A percentile compares a stretch with the other conserved stretches of the same genome.
phyloP scores from a whole-genome alignment of 2,797 vertebrate genomes.

The Chaunax sp. region DNA sequence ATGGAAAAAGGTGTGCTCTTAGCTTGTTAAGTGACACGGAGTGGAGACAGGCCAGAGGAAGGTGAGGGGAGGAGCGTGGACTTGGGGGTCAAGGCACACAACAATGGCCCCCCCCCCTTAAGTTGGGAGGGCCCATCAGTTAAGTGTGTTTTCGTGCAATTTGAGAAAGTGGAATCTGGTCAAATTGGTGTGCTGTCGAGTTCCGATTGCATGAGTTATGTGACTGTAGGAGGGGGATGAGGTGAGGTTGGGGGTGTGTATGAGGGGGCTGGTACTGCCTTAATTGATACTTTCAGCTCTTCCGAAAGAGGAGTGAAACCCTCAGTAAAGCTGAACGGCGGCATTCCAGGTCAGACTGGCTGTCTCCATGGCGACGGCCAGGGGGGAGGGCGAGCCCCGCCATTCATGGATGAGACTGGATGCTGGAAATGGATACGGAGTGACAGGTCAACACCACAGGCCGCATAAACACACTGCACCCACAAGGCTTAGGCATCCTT shows the following conservation, averaged over 20 bases:
- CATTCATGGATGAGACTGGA: constrained; percentile 46
- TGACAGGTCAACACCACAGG: constrained; percentile 65
- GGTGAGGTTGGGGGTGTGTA: constrained; percentile 25
- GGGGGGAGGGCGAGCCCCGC: constrained; percentile 13
- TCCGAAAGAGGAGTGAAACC: constrained; percentile 57
- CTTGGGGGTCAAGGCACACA: constrained; percentile 54
- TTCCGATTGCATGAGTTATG: constrained; percentile 70
- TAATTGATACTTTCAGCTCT: constrained; percentile 70
- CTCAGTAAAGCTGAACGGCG: constrained; percentile 67
- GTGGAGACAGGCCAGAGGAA: constrained; percentile 68
- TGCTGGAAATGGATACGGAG: constrained; percentile 63
- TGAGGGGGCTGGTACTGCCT: constrained; percentile 37
- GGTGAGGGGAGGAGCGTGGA: constrained; percentile 58
- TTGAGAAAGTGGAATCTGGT: constrained; percentile 82
- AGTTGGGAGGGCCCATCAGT: constrained; percentile 73
- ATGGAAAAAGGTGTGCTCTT: constrained; percentile 70
- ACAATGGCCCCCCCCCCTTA: constrained; percentile 74
- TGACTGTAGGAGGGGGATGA: constrained; percentile 19
- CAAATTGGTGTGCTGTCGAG: constrained; percentile 77
- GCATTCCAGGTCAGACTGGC: constrained; percentile 88
- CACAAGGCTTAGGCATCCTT: constrained; percentile 55
- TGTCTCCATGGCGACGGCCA: constrained; percentile 81
- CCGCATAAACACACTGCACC: constrained; percentile 51
- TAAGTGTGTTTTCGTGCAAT: constrained; percentile 81
- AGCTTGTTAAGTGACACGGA: constrained; percentile 71